Evolutionary conservation across 2,797 vertebrate species (phyloP).

Genomic region (Morelia viridis): DNA sequence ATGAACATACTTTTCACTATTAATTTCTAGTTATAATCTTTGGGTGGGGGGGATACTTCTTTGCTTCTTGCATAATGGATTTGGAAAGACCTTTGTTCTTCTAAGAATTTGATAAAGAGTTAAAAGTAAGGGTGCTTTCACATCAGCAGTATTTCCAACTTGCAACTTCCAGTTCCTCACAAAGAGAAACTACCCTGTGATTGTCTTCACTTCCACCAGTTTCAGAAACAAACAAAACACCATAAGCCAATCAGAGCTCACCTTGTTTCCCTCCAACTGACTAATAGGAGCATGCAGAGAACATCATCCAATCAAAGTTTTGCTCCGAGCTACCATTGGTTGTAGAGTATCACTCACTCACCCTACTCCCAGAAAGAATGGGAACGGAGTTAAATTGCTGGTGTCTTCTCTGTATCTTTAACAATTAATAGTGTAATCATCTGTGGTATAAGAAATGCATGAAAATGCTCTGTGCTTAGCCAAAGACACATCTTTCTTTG

Average conservation of each 20-base stretch:
- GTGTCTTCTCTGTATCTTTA: background rate
- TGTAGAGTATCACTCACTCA: background rate
- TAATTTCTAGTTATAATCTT: too few relatives aligned
- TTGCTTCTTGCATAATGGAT: too few relatives aligned
- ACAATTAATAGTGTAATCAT: background rate
- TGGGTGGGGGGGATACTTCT: too few relatives aligned
- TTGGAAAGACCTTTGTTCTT: too few relatives aligned
- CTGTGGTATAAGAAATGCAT: background rate
- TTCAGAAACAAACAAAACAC: too few relatives aligned
- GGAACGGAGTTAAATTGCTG: background rate
- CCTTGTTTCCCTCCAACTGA: background rate
- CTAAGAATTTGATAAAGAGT: too few relatives aligned
- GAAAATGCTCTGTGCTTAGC: background rate
- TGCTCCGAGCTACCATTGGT: background rate
- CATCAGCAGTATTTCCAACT: too few relatives aligned
- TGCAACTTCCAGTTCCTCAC: too few relatives aligned
- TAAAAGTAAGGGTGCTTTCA: too few relatives aligned
- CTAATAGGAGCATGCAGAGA: background rate
- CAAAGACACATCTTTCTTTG: slow-evolving; percentile 12
- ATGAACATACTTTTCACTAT: background rate
- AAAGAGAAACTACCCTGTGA: too few relatives aligned
- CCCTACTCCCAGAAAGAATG: background rate
- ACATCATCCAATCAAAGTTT: background rate
- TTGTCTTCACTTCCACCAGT: too few relatives aligned
- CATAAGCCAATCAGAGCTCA: background rate